Conservation (phyloP, 2,797 vertebrate species). For the Heteromormyrus szaboi region DNA sequence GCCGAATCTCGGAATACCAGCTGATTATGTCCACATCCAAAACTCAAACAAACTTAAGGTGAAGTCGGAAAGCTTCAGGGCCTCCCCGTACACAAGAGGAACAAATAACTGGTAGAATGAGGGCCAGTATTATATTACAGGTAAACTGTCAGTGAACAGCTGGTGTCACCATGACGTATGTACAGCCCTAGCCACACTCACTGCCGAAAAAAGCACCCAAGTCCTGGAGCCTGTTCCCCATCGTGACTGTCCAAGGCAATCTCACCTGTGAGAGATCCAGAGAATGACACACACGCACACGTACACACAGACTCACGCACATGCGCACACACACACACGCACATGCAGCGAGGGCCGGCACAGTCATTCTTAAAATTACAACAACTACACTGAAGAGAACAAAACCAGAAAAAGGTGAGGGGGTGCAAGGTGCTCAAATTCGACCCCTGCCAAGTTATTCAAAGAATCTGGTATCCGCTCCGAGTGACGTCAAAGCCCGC, state of each 20-base stretch:
- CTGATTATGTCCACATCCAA: neutral
- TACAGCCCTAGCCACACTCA: neutral
- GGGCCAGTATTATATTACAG: neutral
- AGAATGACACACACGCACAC: neutral
- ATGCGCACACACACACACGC: neutral
- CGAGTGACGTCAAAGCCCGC: neutral
- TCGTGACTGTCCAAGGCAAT: neutral
- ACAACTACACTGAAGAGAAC: neutral
- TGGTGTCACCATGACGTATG: neutral
- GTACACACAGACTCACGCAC: too few species aligned
- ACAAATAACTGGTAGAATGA: neutral
- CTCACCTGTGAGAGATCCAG: neutral
- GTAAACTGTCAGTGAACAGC: neutral
- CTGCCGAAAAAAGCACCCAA: neutral
- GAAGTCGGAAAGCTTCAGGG: neutral
- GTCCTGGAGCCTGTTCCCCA: neutral
- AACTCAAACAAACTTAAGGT: neutral
- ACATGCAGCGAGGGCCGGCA: neutral
- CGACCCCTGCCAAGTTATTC: neutral
- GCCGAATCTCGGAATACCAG: neutral
- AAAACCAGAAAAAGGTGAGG: neutral
- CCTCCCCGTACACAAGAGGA: neutral
- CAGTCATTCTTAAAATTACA: neutral
- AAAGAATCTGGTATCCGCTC: neutral
- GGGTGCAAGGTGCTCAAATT: neutral